These are phyloP conservation scores for Prunella strophiata DNA, from an alignment of 2,797 vertebrate genomes.

Conservation along the genomic window DNA sequence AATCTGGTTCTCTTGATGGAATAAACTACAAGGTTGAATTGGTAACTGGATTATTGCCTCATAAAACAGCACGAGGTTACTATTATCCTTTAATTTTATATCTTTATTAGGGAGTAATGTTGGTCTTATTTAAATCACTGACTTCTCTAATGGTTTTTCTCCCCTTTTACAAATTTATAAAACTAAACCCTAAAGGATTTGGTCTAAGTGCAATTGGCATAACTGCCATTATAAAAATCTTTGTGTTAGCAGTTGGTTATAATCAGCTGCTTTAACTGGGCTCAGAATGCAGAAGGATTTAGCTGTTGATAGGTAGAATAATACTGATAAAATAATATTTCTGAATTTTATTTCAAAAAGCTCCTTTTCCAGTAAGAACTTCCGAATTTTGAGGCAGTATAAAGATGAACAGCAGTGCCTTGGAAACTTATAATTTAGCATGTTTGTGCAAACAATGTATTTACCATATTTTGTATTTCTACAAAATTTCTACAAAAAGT, in stretches of 20 bases:
- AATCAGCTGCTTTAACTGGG: slow-evolving; percentile 48
- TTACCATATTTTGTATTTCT: not conserved
- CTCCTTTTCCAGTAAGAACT: slow-evolving; percentile 2
- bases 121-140: slow-evolving; percentile 68
- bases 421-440: not conserved
- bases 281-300: slow-evolving; percentile 53
- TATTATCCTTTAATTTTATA: slow-evolving; percentile 78
- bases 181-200: slow-evolving; percentile 72
- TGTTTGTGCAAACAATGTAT: not conserved
- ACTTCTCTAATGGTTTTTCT: slow-evolving; percentile 69
- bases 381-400: slow-evolving; percentile 19
- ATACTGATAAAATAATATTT: slow-evolving; percentile 48
- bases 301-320: slow-evolving; percentile 53
- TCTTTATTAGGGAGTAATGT: slow-evolving; percentile 72
- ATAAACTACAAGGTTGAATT: slow-evolving; percentile 60
- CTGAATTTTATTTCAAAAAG: not conserved
- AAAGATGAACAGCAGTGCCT: not conserved
- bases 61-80: slow-evolving; percentile 76
- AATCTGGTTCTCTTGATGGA: slow-evolving; percentile 59
- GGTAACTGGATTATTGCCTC: slow-evolving; percentile 72
- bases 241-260: slow-evolving; percentile 63
- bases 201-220: slow-evolving; percentile 51
- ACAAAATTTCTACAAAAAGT: slow-evolving; percentile 19
- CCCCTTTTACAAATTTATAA: slow-evolving; percentile 67
- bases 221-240: slow-evolving; percentile 61